Conservation (phyloP, 2,797 vertebrate species). For the Girardinus metallicus region DNA sequence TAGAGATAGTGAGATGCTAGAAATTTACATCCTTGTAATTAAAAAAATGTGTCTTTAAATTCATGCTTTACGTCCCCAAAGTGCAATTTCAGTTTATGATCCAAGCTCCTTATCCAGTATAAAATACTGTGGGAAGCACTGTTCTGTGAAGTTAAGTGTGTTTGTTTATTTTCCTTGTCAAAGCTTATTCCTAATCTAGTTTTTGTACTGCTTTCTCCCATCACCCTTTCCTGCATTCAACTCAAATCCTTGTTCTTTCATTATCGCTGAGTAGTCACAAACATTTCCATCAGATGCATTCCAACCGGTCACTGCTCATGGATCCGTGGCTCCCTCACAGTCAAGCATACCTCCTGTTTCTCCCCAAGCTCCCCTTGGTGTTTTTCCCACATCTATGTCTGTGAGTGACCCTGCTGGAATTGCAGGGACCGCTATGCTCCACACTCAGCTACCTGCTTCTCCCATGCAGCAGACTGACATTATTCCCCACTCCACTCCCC, state of each 20-base stretch:
- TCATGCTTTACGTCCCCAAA: background rate
- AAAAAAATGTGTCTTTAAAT: conserved; percentile 3
- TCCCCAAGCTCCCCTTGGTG: conserved; percentile 76
- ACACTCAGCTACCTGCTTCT: conserved; percentile 71
- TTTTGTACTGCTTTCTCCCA: conserved; percentile 72
- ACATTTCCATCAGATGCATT: conserved; percentile 77
- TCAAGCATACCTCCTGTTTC: conserved; percentile 78
- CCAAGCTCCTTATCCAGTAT: background rate
- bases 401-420: conserved; percentile 74
- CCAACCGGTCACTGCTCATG: conserved; percentile 72
- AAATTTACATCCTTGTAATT: background rate
- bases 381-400: conserved; percentile 73
- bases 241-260: conserved; percentile 63
- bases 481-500: conserved; percentile 71
- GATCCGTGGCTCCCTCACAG: conserved; percentile 74
- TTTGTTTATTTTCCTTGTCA: conserved; percentile 69
- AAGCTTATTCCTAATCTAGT: conserved; percentile 78
- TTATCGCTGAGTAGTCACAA: conserved; percentile 72
- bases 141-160: conserved; percentile 57
- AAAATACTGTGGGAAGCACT: conserved; percentile 61
- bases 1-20: background rate
- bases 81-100: conserved; percentile 11
- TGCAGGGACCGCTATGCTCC: conserved; percentile 66
- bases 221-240: conserved; percentile 51
- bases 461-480: conserved; percentile 78